Conservation (phyloP, 2,797 vertebrate species). For the Pantherophis alleghaniensis region DNA sequence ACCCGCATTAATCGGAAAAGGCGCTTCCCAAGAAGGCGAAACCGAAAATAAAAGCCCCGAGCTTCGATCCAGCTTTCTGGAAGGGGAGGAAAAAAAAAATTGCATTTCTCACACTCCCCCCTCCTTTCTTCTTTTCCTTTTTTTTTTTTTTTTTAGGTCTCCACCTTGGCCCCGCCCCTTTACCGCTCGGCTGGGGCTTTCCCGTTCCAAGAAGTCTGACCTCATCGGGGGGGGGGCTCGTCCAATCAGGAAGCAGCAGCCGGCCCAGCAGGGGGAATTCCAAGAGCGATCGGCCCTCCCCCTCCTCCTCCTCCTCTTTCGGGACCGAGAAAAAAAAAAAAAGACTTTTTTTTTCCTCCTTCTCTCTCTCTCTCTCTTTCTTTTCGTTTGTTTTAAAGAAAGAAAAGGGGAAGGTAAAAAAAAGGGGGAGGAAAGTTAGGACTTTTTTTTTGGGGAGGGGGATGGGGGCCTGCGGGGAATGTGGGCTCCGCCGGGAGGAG, state of each 20-base stretch:
- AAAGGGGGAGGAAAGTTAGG: accelerated
- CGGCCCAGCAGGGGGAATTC: slow-evolving; percentile 32
- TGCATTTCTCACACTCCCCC: no score
- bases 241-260: slow-evolving; percentile 17
- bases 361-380: no score
- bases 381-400: not conserved
- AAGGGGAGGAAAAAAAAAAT: no score
- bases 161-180: not conserved
- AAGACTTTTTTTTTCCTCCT: not conserved
- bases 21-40: no score
- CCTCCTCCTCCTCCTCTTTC: not conserved
- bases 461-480: not conserved
- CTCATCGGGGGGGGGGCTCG: not conserved
- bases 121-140: no score
- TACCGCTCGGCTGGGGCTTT: slow-evolving; percentile 14
- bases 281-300: not conserved
- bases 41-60: no score
- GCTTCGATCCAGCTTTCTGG: no score
- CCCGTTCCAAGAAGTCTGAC: slow-evolving; percentile 22
- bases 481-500: not conserved
- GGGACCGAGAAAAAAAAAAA: not conserved
- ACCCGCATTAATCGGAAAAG: no score
- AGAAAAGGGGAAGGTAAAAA: no score
- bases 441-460: not conserved
- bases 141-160: not conserved